phyloP scores from a whole-genome alignment of 2,797 vertebrate species.

The Eutrigla gurnardus region DNA sequence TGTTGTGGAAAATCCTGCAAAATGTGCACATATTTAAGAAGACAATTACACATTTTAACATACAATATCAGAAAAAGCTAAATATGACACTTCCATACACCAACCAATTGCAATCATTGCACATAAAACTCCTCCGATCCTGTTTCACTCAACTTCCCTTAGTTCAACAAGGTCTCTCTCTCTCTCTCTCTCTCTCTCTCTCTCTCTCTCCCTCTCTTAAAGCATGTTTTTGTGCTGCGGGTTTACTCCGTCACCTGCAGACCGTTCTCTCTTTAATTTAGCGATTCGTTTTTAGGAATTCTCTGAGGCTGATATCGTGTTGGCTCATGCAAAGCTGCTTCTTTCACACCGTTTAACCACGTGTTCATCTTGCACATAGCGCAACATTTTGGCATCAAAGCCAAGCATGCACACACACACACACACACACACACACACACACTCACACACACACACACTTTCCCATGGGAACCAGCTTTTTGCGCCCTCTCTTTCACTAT shows the following conservation, averaged over 20 bases:
- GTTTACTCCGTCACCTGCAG: too few species aligned
- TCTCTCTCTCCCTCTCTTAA: neutral
- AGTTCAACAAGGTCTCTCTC: neutral
- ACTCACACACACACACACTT: slow-evolving; percentile 10
- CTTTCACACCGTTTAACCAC: slow-evolving; percentile 24
- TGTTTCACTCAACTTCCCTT: neutral
- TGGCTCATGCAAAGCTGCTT: neutral
- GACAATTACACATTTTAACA: neutral
- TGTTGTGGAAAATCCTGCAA: neutral
- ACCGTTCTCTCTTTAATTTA: too few species aligned
- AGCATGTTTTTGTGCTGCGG: too few species aligned
- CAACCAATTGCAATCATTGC: too few species aligned
- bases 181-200: neutral
- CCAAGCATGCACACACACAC: neutral
- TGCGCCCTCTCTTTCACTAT: neutral
- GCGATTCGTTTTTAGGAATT: too few species aligned
- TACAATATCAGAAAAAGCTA: neutral
- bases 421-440: slow-evolving; percentile 1
- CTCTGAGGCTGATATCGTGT: too few species aligned
- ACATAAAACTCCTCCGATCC: too few species aligned
- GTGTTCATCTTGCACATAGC: slow-evolving; percentile 21
- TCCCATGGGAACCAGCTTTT: slow-evolving; percentile 51
- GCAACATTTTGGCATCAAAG: slow-evolving; percentile 42
- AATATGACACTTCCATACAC: too few species aligned
- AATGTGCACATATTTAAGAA: neutral